These are phyloP conservation scores for Caenorhabditis doughertyi DNA, from an alignment of 2,888 invertebrate genomes.

Conservation along the genomic window DNA sequence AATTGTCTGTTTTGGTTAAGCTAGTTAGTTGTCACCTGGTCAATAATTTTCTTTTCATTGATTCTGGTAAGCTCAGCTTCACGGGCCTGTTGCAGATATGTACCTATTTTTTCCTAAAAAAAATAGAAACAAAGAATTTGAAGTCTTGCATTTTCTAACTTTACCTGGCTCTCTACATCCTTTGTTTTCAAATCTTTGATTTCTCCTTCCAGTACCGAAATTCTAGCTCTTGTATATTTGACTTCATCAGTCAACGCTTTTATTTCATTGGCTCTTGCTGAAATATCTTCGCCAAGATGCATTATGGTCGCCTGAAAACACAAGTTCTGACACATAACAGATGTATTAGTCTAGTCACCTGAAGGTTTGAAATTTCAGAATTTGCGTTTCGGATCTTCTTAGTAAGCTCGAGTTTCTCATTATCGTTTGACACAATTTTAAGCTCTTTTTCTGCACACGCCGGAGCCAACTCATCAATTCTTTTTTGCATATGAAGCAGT, in stretches of 20 bases:
- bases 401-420: slow-evolving; percentile 56
- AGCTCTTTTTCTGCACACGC: slow-evolving; percentile 72
- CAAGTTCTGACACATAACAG: slow-evolving; percentile 5
- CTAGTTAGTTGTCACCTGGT: slow-evolving; percentile 28
- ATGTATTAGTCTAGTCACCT: slow-evolving; percentile 34
- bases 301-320: slow-evolving; percentile 43
- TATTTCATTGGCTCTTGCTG: slow-evolving; percentile 38
- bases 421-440: slow-evolving; percentile 58
- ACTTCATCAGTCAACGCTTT: slow-evolving; percentile 45
- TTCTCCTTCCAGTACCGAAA: slow-evolving; percentile 32
- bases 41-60: slow-evolving; percentile 59
- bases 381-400: slow-evolving; percentile 49
- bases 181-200: slow-evolving; percentile 19
- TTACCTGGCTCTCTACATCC: slow-evolving; percentile 41
- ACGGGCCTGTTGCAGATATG: slow-evolving; percentile 33
- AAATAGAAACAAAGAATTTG: not conserved
- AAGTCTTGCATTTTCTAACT: not conserved
- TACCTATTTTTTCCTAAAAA: slow-evolving; percentile 42
- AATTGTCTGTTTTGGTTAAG: not conserved
- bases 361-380: slow-evolving; percentile 54
- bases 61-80: slow-evolving; percentile 55
- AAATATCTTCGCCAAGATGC: slow-evolving; percentile 48
- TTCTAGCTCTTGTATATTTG: slow-evolving; percentile 19
- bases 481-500: slow-evolving; percentile 70
- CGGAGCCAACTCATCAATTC: slow-evolving; percentile 74